Percentiles rank a stretch among this genome's conserved stretches.
phyloP scores from a whole-genome alignment of 2,797 vertebrate genomes.

The Lacerta viridis region DNA sequence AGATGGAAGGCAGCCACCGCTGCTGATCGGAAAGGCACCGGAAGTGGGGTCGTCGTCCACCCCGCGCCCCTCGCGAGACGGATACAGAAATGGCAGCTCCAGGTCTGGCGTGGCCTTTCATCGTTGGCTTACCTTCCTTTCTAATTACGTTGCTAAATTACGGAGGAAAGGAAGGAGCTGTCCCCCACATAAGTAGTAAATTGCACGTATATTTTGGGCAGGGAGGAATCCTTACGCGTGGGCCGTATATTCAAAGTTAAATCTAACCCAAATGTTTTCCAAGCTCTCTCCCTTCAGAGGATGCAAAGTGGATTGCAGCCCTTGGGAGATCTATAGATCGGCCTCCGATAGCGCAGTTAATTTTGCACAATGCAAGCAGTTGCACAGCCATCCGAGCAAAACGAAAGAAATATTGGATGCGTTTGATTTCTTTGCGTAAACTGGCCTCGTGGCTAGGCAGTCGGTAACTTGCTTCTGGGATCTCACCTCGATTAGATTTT shows the following conservation, averaged over 20 bases:
- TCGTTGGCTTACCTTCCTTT: not conserved
- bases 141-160: too few relatives aligned
- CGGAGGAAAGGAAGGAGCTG: too few relatives aligned
- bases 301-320: not conserved
- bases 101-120: not conserved
- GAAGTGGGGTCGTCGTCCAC: not conserved
- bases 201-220: not conserved
- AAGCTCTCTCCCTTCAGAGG: too few relatives aligned
- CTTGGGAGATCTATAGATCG: too few relatives aligned
- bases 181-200: not conserved
- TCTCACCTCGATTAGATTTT: not conserved
- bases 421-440: not conserved
- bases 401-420: too few relatives aligned
- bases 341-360: not conserved
- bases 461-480: not conserved
- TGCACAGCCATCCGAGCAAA: not conserved
- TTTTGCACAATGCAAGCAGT: not conserved
- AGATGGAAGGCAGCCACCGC: not conserved
- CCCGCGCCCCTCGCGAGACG: not conserved
- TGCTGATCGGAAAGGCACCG: not conserved
- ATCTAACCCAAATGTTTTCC: not conserved
- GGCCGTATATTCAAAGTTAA: not conserved
- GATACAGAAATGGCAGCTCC: conserved; percentile 7
- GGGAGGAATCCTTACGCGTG: too few relatives aligned
- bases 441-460: not conserved